Conservation (phyloP, 2,113 vertebrate genomes). For the Cervus canadensis region DNA sequence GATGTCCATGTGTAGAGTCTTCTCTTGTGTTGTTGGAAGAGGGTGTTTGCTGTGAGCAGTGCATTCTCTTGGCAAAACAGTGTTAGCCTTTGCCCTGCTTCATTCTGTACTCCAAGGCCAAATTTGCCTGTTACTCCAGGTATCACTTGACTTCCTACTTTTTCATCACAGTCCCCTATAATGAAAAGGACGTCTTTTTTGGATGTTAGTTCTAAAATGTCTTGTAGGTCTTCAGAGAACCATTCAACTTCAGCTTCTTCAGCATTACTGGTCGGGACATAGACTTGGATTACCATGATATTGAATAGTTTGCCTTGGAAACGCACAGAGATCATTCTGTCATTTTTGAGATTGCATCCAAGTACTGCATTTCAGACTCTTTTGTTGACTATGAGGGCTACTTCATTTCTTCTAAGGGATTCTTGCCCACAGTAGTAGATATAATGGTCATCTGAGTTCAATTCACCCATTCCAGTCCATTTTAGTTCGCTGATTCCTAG, state of each 20-base stretch:
- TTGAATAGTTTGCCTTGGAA: background rate
- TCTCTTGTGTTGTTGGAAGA: background rate
- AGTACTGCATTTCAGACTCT: background rate
- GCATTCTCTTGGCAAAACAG: background rate
- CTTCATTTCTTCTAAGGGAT: background rate
- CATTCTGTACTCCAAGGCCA: background rate
- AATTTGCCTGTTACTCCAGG: background rate
- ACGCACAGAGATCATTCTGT: background rate
- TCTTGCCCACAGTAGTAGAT: background rate
- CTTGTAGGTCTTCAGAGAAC: background rate
- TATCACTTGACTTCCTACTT: background rate
- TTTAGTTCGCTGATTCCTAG: background rate
- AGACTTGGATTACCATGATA: background rate
- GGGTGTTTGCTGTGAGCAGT: background rate
- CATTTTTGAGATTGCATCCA: background rate
- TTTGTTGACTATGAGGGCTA: background rate
- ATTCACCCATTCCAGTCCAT: background rate
- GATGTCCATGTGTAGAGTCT: background rate
- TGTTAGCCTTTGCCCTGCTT: background rate
- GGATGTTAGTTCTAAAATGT: background rate
- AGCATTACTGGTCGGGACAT: background rate
- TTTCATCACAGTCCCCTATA: background rate
- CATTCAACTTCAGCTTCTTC: background rate
- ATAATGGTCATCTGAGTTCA: background rate
- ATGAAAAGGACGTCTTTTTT: background rate